Evolutionary conservation across 2,888 invertebrate species (phyloP), one percentile per base, ranked within the genome.

Genomic region (Xestia rhomboidea): DNA sequence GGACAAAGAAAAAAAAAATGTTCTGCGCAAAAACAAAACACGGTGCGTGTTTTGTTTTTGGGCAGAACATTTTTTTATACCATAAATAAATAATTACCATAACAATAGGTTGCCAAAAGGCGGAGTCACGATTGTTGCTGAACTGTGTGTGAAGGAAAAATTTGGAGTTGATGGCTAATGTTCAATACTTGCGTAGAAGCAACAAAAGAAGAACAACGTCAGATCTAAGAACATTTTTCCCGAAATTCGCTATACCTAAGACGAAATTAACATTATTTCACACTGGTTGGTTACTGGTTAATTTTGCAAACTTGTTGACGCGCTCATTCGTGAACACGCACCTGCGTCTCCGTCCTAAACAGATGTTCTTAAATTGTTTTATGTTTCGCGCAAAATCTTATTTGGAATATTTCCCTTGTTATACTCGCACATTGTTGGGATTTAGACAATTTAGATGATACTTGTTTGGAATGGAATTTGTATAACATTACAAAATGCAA

Each of bases 351-450:
- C 6, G 49, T 82, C 72, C 54, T 76, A 60, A 80, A 75, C 88
- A 85, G 86, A 78, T 83, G 88, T 76, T 77, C 70, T 67, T 86
- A 80, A 83, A 86, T 87, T 80, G 76, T 87, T 85, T 82, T 79
- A 77, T 79, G 74, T 77, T 74, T 82, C 76, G 70, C 60, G 70
- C 57, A 51, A 87, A 77, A 87, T 76, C 77, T 82, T 79, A 82
- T 85, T 84, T 74, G 57, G 83, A 72, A 83, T 77, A 83, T 86
- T 79, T 73, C 72, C 64, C 75, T 76, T 67, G 64, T 72, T 76
- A 13, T 24, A 68, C 38, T 51, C 34, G 51, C 68, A 73, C 68
- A 77, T 77, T 72, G 68, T 80, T 68, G 30, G 38, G 44, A 69
- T 81, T 73, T 49, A 67, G 68, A 76, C 41, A 68, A 69, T 80